phyloP scores from a whole-genome alignment of 37 sponge, comb jelly and placozoan species.

The Eunapius fragilis region DNA sequence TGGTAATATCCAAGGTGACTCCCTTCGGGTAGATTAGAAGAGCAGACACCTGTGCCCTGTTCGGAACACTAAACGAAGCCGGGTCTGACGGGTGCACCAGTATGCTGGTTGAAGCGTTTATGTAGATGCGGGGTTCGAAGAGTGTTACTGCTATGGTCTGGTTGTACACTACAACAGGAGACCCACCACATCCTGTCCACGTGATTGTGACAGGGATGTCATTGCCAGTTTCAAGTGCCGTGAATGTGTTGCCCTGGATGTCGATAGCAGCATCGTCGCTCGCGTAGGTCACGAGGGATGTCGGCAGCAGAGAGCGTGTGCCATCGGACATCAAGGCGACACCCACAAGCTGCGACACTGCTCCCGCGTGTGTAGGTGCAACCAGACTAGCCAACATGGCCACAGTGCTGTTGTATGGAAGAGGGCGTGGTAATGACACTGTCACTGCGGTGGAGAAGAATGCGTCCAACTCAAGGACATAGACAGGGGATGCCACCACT shows the following conservation, averaged over 20 bases:
- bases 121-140: slow-evolving; percentile 28
- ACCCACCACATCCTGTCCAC: slow-evolving; percentile 29
- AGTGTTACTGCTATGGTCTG: slow-evolving; percentile 19
- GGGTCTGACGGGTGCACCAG: not conserved
- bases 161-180: not conserved
- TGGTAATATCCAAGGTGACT: not conserved
- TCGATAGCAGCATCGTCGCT: not conserved
- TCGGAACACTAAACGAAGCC: not conserved
- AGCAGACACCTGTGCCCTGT: not conserved
- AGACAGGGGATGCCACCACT: not conserved
- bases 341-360: slow-evolving; percentile 24
- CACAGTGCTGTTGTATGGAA: slow-evolving; percentile 15
- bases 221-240: slow-evolving; percentile 20
- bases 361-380: slow-evolving; percentile 18
- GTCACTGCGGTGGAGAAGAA: slow-evolving; percentile 9
- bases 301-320: slow-evolving; percentile 4
- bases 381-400: slow-evolving; percentile 46
- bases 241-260: slow-evolving; percentile 3
- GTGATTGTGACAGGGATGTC: slow-evolving; percentile 40
- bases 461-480: slow-evolving; percentile 32
- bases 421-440: not conserved
- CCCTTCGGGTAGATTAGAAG: not conserved
- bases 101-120: not conserved
- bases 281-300: slow-evolving; percentile 16
- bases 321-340: slow-evolving; percentile 58